Evolutionary conservation across 2,797 vertebrate species (phyloP), one percentile per base, ranked within the genome.

Genomic region (Oophaga sylvatica): DNA sequence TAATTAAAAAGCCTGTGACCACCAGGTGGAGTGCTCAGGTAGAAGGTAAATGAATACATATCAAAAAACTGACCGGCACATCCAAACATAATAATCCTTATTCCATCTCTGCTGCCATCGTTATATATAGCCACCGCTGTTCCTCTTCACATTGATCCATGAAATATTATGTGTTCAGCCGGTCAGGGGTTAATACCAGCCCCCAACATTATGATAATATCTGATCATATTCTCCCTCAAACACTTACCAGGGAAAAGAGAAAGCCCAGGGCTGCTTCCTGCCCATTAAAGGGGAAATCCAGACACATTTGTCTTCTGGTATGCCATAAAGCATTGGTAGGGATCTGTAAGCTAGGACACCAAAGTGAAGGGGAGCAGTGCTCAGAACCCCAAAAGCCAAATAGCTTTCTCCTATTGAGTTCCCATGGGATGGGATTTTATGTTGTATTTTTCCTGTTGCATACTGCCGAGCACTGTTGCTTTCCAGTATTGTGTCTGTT

Each of bases 141-240:
- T 26, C 10, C 6, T 31, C 29, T 68, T 17, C 68, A 83, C 45
- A 59, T 45, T 67, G 53, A 60, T n/a, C 45, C 16, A 70, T 70
- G n/a, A 83, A 70, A 83, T 71, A 71, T 71, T 19, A 56, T 60
- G 53, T 59, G 81, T 59, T 67, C 67, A 59, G 26, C 67, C 15
- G 68, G 68, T 60, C 56, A 73, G 56, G 22, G 53, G 81, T 59
- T 75, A 83, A 73, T 16, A 79, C 77, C 56, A 35, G 29, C 11
- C 17, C 26, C 17, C 53, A 41, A 48, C 62, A 5, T 22, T 81
- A 53, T 19, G 45, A 81, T 67, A 67, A 81, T 53, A 67, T 31
- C 8, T 53, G 48, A 53, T 53, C 8, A 53, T 53, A 53, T 53
- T 29, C 7, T 48, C 41, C 80, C 35, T 8, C 9, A n/a, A 3